Base-by-base conservation (phyloP, 1,140 invertebrate genomes). In the Drusus annulatus region DNA sequence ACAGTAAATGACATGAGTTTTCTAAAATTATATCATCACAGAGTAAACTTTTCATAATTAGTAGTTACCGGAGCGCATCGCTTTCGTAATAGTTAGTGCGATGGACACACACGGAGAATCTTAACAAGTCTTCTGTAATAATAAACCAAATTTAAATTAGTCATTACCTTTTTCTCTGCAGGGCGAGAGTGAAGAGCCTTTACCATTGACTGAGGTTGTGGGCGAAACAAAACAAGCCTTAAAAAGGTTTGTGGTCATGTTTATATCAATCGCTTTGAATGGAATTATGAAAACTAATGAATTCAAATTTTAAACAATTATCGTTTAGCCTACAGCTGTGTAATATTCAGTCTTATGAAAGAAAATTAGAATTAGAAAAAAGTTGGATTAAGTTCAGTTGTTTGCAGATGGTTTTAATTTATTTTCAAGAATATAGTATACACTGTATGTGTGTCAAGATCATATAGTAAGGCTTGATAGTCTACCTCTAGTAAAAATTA, bases 121-220 rank as follows among this genome's bases (percentile, higher is more conserved):
- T 2, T 5, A 79, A 68, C 56, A 71, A 78, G 73, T 77, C 71
- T 19, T 54, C 56, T 79, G 45, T 58, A 65, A 76, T 76, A 80
- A 77, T 74, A 80, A 78, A 45, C 69, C 17, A 56, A 25, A 54
- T 74, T 76, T 75, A 23, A 76, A 56, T 58, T 76, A 79, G 36
- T 45, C 13, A 13, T 1, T 45, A 10, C 36, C 80, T 79, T 81
- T 79, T 81, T 76, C 69, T 79, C 77, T 82, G 23, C 78, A 23
- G 16, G 36, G 76, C 79, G 81, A 83, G 80, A 83, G 81, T 83
- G 79, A 83, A 80, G 77, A 80, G 58, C 19, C 31, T 13, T 51
- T 15, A 45, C 8, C 21, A 28, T 13, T 51, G 8, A 45, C n/a
- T 19, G 13, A 36, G 21, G 16, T 54, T 54, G 78, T 79, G 65